Conservation (phyloP, 2,888 invertebrate genomes). For the Sympetrum striolatum region DNA sequence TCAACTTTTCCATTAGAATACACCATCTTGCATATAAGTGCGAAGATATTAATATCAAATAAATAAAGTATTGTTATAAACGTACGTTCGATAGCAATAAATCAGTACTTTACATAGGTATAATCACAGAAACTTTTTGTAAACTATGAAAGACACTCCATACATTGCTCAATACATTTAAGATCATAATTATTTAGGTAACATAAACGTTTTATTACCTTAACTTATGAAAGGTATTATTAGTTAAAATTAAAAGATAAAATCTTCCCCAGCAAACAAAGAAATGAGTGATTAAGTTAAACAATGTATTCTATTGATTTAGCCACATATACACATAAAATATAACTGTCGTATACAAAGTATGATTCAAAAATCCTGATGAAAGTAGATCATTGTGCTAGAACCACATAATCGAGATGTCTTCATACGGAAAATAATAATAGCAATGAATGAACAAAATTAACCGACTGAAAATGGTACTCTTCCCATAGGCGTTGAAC, state of each 20-base stretch:
- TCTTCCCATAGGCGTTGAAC: too few relatives aligned
- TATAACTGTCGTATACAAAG: slow-evolving; percentile 24
- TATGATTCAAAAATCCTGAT: neutral
- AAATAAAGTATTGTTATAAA: neutral
- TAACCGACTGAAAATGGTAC: neutral
- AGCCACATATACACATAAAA: slow-evolving; percentile 31
- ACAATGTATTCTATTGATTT: slow-evolving; percentile 24
- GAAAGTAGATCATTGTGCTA: neutral
- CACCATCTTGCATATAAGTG: neutral
- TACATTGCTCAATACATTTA: neutral
- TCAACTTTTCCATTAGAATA: neutral
- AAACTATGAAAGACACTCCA: neutral
- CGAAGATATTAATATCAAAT: neutral
- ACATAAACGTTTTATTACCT: neutral
- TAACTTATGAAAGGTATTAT: neutral
- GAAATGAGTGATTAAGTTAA: neutral
- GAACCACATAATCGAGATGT: neutral
- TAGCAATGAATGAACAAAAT: neutral
- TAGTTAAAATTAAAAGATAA: neutral
- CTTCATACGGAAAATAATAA: neutral
- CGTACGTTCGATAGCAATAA: neutral
- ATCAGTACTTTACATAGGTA: slow-evolving; percentile 7
- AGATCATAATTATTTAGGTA: neutral
- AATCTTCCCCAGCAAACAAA: neutral
- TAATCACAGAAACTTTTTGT: neutral